A percentile compares a stretch with the other conserved stretches of the same genome.
phyloP scores from a whole-genome alignment of 1,140 invertebrate species.

The Philaenus spumarius region DNA sequence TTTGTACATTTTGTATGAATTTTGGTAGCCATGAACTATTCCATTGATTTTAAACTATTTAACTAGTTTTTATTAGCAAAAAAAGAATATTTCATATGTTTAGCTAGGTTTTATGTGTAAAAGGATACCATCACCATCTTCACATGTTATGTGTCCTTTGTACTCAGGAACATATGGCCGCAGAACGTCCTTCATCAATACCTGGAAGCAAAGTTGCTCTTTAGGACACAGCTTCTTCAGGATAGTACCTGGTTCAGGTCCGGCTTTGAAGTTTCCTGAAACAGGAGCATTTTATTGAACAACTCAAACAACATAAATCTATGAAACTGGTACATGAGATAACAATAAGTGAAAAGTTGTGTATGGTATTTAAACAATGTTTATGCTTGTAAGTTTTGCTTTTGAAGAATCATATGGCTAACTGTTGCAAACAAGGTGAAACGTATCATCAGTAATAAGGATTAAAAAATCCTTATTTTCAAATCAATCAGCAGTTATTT shows the following conservation, averaged over 20 bases:
- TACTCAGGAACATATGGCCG: constrained; percentile 87
- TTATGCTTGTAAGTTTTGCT: too few species aligned
- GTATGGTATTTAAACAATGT: too few species aligned
- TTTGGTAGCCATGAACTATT: not conserved
- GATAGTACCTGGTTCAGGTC: constrained; percentile 86
- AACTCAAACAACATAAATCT: too few species aligned
- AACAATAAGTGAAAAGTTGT: too few species aligned
- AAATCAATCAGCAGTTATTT: too few species aligned
- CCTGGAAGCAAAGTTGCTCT: constrained; percentile 80
- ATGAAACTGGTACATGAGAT: too few species aligned
- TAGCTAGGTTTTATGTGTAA: not conserved
- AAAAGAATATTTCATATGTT: not conserved
- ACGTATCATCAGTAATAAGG: too few species aligned
- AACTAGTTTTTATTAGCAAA: not conserved
- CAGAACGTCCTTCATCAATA: constrained; percentile 81
- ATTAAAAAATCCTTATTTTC: too few species aligned
- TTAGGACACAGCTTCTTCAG: constrained; percentile 86
- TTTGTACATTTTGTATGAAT: not conserved
- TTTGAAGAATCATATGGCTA: too few species aligned
- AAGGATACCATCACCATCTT: constrained; percentile 77
- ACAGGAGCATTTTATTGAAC: constrained; percentile 15
- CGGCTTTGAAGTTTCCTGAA: constrained; percentile 81
- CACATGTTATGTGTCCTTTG: constrained; percentile 70
- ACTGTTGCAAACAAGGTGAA: too few species aligned
- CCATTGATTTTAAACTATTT: not conserved